These are phyloP conservation scores for Alosa alosa DNA, from an alignment of 2,113 vertebrate species.

Conservation along the genomic window DNA sequence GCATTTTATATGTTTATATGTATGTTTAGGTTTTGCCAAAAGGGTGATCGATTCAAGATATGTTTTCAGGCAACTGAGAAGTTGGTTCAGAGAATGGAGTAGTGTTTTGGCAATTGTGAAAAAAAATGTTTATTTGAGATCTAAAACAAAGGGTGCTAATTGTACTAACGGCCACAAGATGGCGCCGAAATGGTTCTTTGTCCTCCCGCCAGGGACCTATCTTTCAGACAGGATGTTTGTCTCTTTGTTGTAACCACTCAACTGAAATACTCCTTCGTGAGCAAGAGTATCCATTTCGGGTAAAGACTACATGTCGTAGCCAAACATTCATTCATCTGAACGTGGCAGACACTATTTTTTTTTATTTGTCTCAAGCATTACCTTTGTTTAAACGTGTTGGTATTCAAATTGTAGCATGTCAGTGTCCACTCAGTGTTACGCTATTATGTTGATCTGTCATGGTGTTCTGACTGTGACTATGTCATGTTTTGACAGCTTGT, in stretches of 20 bases:
- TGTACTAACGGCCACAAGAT: constrained; percentile 40
- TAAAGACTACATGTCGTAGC: neutral
- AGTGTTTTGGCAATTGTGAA: too few relatives aligned
- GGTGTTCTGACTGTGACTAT: neutral
- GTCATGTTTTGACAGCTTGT: neutral
- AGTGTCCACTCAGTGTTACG: neutral
- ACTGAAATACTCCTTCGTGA: neutral
- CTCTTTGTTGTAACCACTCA: constrained; percentile 1
- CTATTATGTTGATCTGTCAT: too few relatives aligned
- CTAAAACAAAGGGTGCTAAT: neutral
- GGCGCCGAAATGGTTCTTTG: constrained; percentile 8
- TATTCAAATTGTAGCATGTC: neutral
- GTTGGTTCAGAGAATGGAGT: too few relatives aligned
- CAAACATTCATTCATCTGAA: neutral
- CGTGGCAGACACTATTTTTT: neutral
- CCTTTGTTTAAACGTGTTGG: neutral
- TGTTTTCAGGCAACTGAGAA: too few relatives aligned
- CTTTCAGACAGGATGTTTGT: constrained; percentile 1
- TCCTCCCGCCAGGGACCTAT: neutral
- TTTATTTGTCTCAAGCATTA: neutral
- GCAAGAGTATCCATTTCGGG: neutral
- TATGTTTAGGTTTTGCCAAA: neutral
- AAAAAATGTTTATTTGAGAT: too few relatives aligned
- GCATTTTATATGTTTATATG: neutral
- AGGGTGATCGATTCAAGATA: too few relatives aligned